Conservation (phyloP, 2,113 vertebrate genomes). For the Embiotoca jacksoni region DNA sequence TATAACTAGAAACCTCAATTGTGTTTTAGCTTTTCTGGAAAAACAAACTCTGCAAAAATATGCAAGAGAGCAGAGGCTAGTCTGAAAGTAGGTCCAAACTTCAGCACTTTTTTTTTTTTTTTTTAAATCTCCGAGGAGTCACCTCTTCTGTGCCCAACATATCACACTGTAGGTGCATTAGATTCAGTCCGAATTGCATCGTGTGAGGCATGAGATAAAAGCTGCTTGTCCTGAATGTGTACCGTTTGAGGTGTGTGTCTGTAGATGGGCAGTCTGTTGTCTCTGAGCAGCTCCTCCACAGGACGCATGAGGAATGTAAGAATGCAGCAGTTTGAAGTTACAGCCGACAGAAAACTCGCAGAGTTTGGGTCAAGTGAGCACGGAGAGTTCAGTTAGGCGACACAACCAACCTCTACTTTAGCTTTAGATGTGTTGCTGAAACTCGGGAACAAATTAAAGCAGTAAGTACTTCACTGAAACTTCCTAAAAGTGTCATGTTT, state of each 20-base stretch:
- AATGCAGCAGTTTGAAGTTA: conserved; percentile 33
- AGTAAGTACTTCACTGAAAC: not conserved
- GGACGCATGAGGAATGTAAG: conserved; percentile 45
- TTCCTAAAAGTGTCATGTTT: not conserved
- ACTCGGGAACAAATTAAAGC: not conserved
- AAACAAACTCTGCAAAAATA: too few relatives aligned
- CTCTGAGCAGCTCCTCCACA: not conserved
- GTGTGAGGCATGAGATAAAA: not conserved
- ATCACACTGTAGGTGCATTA: too few relatives aligned
- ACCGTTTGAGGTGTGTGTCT: not conserved
- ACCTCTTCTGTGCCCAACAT: too few relatives aligned
- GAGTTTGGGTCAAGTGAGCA: conserved; percentile 35
- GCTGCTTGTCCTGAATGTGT: not conserved
- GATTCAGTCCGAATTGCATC: not conserved
- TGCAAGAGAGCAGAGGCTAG: too few relatives aligned
- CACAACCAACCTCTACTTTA: not conserved
- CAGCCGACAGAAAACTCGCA: conserved; percentile 2
- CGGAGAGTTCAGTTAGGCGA: not conserved
- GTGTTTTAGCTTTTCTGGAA: too few relatives aligned
- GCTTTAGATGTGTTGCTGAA: not conserved
- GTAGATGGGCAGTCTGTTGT: not conserved
- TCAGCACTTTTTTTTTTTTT: too few relatives aligned
- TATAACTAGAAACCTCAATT: too few relatives aligned
- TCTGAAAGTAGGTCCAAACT: too few relatives aligned
- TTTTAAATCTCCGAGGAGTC: too few relatives aligned